Evolutionary conservation across 2,113 vertebrate species (phyloP).

Genomic region (Saccopteryx leptura): DNA sequence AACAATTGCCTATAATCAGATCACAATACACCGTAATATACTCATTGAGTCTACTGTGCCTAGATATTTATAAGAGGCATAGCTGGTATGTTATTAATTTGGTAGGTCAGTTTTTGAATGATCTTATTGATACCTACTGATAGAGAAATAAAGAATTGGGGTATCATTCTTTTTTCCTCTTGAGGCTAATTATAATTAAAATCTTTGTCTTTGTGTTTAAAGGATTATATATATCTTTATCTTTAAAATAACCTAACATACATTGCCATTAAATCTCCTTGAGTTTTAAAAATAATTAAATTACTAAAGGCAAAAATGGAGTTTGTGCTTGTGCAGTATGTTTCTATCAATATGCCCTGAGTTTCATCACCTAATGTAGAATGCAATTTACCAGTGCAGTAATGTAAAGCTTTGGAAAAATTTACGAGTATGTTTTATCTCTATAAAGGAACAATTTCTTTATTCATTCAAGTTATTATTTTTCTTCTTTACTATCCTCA

Average conservation of each 20-base stretch:
- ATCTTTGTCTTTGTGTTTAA: neutral
- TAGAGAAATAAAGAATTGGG: neutral
- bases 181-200: neutral
- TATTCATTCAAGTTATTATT: neutral
- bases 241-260: neutral
- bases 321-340: rapidly evolving
- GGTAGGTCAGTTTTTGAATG: neutral
- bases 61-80: neutral
- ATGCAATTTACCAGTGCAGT: neutral
- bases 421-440: neutral
- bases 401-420: neutral
- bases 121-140: neutral
- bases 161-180: neutral
- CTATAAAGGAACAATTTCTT: neutral
- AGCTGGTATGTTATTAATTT: neutral
- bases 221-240: neutral
- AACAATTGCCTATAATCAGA: neutral
- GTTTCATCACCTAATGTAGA: neutral
- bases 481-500: neutral
- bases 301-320: neutral
- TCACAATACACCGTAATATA: neutral
- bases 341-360: neutral
- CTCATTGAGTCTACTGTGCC: neutral
- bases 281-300: neutral
- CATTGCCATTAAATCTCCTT: neutral